These are phyloP conservation scores for Arion vulgaris DNA, from an alignment of 1,140 invertebrate genomes.

Conservation along the genomic window DNA sequence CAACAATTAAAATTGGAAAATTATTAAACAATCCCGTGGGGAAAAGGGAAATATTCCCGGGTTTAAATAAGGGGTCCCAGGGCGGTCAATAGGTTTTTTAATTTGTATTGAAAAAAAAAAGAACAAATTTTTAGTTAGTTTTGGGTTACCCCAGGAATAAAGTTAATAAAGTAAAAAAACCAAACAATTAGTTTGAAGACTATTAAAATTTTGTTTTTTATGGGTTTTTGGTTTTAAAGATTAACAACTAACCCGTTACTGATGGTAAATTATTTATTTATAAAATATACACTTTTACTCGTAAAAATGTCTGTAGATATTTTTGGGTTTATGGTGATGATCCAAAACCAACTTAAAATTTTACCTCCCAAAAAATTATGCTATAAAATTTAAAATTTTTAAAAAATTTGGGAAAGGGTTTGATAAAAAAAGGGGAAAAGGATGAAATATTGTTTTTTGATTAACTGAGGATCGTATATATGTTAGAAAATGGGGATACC, in stretches of 20 bases:
- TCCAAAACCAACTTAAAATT: neutral
- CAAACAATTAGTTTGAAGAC: neutral
- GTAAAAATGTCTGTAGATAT: constrained; percentile 12
- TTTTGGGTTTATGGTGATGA: neutral
- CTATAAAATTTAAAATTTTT: neutral
- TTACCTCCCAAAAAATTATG: neutral
- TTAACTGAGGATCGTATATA: neutral
- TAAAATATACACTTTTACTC: too few species aligned
- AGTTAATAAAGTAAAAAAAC: neutral
- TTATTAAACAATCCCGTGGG: neutral
- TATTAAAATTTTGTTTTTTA: constrained; percentile 3
- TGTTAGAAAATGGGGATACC: neutral
- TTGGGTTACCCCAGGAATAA: neutral
- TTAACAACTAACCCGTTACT: neutral
- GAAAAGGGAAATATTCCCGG: neutral
- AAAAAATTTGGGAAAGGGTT: neutral
- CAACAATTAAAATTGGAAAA: neutral
- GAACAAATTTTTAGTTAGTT: neutral
- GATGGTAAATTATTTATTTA: neutral
- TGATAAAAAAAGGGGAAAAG: neutral
- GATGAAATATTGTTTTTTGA: neutral
- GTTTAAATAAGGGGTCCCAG: neutral
- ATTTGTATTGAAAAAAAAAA: neutral
- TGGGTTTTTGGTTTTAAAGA: neutral
- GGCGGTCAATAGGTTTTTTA: neutral